Base-by-base conservation (phyloP, 2,797 vertebrate genomes). In the Pterois miles region DNA sequence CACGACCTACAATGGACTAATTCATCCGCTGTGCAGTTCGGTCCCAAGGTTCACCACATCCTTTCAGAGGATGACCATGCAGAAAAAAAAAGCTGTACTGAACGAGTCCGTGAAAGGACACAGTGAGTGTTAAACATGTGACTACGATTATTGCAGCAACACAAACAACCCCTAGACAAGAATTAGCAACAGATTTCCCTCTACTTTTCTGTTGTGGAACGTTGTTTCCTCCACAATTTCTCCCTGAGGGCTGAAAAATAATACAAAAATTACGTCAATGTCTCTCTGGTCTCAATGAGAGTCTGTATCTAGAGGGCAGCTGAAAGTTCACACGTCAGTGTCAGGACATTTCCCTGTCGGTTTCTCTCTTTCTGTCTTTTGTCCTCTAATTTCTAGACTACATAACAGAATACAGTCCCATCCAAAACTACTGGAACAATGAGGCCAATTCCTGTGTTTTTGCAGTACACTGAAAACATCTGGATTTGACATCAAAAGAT, bases 1-100 rank as follows among this genome's bases (percentile, higher is more conserved):
- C 58, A 48, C 23, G 10, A 60, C 7, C 13, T 40, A 92, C 91
- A 93, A 91, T 87, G 78, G 76, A 3, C 66, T 63, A 43, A 87
- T 91, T 91, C 86, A 89, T 87, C 69, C 40, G 38, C 27, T 52
- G 33, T 56, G 59, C 65, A 64, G 70, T 73, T 69, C 65, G 38
- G 60, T 57, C 34, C 65, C 16, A 29, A 53, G 50, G 68, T 67
- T 65, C 69, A 75, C 76, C 57, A 66, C 71, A 70, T 81, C 74
- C 66, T 84, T 81, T 78, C 50, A 77, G 54, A 77, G 40, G 38
- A 54, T 66, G 67, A 70, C 27, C 60, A 56, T 16, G 53, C 31
- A 68, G 67, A 60, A 58, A 76, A 29, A 63, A 56, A 48, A 52
- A 6, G 20, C 8, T 12, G 2, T 54, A 20, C 9, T 67, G 36